Evolutionary conservation across 2,113 vertebrate species (phyloP), one percentile per base, ranked within the genome.

Genomic region (Chelonoidis abingdonii): DNA sequence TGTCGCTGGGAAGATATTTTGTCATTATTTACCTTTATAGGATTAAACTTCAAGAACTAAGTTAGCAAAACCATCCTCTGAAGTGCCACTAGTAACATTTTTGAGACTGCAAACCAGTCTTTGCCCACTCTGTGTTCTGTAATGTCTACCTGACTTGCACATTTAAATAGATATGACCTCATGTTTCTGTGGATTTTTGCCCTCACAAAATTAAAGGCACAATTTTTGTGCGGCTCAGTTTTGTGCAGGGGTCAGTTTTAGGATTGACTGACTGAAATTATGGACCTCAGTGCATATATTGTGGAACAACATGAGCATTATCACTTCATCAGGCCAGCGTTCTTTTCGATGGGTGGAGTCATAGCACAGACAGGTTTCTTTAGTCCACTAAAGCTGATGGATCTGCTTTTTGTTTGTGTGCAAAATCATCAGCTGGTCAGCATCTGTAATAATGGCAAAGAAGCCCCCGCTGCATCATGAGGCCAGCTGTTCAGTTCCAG

Each of bases 181-280:
- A 10, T 72, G 35, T 38, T 21, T 72, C 35, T 38, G n/a, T 21
- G n/a, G 35, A n/a, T 72, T 72, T 72, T 72, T 38, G 65, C 65
- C 31, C n/a, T 38, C 29, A 17, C 5, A n/a, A 59, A 50, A 80
- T 80, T 19, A 50, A 47, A 69, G 21, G 54, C 47, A 31, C 0
- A 6, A 4, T 91, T 83, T 87, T 19, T 47, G 25, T 7, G 11
- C 10, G 7, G 21, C 24, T 25, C 24, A 24, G 9, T 29, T 78
- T 47, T 17, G 44, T 47, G 12, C 75, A 47, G 44, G 44, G 17
- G 7, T 27, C 25, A 78, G 25, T 22, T 25, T 13, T 78, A 25
- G 25, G 38, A 5, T 7, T 41, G 41, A 13, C 41, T 47, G 2
- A 13, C 41, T 47, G 2, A 13, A 49, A 47, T 44, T 12, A 27